Evolutionary conservation across 2,797 vertebrate genomes (phyloP).

Genomic region (Oryzias dopingdopingensis): DNA sequence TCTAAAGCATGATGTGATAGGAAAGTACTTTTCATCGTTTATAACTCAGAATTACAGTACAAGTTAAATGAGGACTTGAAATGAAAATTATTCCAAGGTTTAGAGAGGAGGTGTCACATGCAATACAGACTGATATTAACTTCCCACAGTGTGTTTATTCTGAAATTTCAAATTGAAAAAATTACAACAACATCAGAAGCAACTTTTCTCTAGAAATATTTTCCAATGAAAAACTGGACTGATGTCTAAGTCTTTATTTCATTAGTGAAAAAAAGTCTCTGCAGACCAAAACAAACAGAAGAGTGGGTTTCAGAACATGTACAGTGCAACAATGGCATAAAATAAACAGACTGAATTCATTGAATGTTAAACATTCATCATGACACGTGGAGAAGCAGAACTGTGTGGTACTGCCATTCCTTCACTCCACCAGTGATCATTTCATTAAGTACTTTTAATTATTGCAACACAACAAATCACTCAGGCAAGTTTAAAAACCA

Average conservation of each 20-base stretch:
- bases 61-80: conserved; percentile 9
- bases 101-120: not conserved
- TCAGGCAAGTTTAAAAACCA: conserved; percentile 27
- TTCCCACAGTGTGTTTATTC: not conserved
- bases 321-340: too few relatives aligned
- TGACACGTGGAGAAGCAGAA: conserved; percentile 18
- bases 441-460: conserved; percentile 72
- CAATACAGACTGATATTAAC: not conserved
- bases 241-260: too few relatives aligned
- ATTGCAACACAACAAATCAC: conserved; percentile 66
- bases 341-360: conserved; percentile 33
- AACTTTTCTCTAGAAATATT: too few relatives aligned
- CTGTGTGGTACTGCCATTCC: conserved; percentile 18
- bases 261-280: too few relatives aligned
- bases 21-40: too few relatives aligned
- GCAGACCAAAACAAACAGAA: too few relatives aligned
- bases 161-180: too few relatives aligned
- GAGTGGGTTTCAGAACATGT: too few relatives aligned
- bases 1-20: too few relatives aligned
- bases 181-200: too few relatives aligned
- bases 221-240: too few relatives aligned
- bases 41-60: not conserved
- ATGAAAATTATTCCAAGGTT: not conserved
- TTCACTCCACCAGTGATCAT: conserved; percentile 51
- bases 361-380: conserved; percentile 30